These are phyloP conservation scores for Anniella stebbinsi DNA, from an alignment of 2,797 vertebrate genomes.

Conservation along the genomic window DNA sequence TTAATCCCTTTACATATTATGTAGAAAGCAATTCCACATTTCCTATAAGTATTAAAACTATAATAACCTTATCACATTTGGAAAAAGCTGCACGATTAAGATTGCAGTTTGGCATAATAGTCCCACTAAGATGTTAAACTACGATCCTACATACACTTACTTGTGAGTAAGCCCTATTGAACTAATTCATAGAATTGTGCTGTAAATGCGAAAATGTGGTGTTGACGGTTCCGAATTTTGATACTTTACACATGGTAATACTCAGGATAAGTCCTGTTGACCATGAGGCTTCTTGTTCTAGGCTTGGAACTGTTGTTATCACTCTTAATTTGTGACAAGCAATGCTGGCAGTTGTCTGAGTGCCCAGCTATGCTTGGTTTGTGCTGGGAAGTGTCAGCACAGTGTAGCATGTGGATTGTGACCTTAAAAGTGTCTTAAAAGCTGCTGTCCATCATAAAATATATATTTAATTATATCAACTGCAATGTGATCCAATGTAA, in stretches of 20 bases:
- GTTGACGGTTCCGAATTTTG: background rate
- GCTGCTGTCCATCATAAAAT: too few species aligned
- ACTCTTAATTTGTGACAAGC: background rate
- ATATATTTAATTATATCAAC: background rate
- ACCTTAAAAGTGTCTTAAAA: background rate
- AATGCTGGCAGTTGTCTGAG: background rate
- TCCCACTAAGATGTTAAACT: background rate
- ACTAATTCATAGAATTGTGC: too few species aligned
- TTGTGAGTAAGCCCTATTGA: too few species aligned
- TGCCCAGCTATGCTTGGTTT: background rate
- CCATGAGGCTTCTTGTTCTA: background rate
- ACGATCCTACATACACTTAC: too few species aligned
- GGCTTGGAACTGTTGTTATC: background rate
- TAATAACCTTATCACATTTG: background rate
- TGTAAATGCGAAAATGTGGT: background rate
- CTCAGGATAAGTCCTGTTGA: background rate
- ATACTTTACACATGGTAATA: background rate
- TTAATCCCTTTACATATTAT: fast-evolving
- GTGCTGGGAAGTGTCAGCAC: background rate
- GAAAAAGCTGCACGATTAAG: background rate
- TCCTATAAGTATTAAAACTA: background rate
- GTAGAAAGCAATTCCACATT: background rate
- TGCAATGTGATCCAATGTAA: background rate
- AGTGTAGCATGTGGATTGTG: background rate
- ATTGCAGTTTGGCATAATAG: background rate